Base-by-base conservation (phyloP, 2,113 vertebrate genomes). In the Centropus bengalensis region DNA sequence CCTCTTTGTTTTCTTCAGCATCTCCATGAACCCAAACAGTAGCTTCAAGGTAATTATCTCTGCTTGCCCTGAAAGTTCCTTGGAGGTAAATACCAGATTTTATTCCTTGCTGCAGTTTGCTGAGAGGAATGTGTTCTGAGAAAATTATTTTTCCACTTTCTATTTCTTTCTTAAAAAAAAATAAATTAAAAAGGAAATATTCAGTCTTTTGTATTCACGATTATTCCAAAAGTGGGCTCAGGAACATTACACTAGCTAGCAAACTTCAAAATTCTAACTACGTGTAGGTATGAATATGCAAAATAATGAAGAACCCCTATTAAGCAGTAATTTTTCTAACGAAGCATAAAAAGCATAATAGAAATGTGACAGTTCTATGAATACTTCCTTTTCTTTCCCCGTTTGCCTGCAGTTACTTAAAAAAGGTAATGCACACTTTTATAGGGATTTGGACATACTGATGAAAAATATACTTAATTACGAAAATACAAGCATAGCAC, bases 41-140 rank as follows among this genome's bases (percentile, higher is more conserved):
- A 60, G 98, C 99, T 98, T 99, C 99, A 96, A 99, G 98, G 92
- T 99, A 99, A 97, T 99, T 99, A 91, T 99, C 99, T 83, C 99
- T 98, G 97, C 97, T 99, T 88, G 99, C 98, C 85, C 98, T 98
- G 30, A 98, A 99, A 42, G 99, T 99, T 71, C 99, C 99, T 98
- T 99, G 99, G 58, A 99, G 96, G 75, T 99, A 99, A 76, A 96
- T 67, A 60, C 98, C 98, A 74, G 98, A 99, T 97, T 99, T 99
- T 94, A 99, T 99, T 51, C 99, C 99, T 66, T 98, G 97, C 86
- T 99, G 99, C 86, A 99, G 97, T 95, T 97, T 99, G 96, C 99
- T 99, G 40, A 99, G 98, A 20, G 99, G 98, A 88, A 99, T 97
- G 93, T 99, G 99, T 95, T 99, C 99, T 38, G 98, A 97, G 97